A percentile compares a stretch with the other conserved stretches of the same genome.
These are phyloP conservation scores for Sebastes jordani DNA, from an alignment of 2,797 vertebrate species.

Conservation along the genomic window DNA sequence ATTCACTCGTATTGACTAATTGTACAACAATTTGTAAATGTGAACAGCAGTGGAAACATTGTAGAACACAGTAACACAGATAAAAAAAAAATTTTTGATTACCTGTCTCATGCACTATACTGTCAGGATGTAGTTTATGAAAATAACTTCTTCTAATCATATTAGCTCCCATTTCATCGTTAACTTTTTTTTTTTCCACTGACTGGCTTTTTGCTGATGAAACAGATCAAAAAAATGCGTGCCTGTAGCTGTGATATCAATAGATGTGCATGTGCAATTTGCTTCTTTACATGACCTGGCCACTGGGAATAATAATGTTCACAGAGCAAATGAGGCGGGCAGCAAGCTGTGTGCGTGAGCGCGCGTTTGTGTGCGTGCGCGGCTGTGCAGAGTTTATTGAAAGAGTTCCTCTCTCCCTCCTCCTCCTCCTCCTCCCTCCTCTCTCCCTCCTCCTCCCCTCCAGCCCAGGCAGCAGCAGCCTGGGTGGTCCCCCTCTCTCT, in stretches of 20 bases:
- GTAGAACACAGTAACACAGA: too few species aligned
- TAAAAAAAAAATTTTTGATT: too few species aligned
- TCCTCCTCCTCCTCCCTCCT: conserved; percentile 2
- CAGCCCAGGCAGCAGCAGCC: conserved; percentile 80
- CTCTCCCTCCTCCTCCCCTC: conserved; percentile 37
- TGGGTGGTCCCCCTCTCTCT: conserved; percentile 90
- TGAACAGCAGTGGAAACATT: too few species aligned
- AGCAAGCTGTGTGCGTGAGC: conserved; percentile 6
- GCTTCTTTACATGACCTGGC: conserved; percentile 40
- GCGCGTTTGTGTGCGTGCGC: conserved; percentile 8
- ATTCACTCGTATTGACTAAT: too few species aligned
- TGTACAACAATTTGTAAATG: too few species aligned
- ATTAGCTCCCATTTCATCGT: not conserved
- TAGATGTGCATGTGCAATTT: conserved; percentile 73
- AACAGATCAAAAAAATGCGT: too few species aligned
- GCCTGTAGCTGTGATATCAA: conserved; percentile 59
- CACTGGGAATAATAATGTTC: conserved; percentile 50
- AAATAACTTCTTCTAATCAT: not conserved
- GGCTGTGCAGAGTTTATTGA: conserved; percentile 80
- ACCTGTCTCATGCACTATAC: too few species aligned
- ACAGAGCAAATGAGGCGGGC: conserved; percentile 55
- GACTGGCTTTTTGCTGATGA: not conserved
- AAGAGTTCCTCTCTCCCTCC: conserved; percentile 77
- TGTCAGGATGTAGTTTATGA: too few species aligned
- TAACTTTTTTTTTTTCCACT: not conserved